A percentile compares a stretch with the other conserved stretches of the same genome.
Evolutionary conservation across 2,113 vertebrate genomes (phyloP).

Genomic region (Sinocyclocheilus anshuiensis): DNA sequence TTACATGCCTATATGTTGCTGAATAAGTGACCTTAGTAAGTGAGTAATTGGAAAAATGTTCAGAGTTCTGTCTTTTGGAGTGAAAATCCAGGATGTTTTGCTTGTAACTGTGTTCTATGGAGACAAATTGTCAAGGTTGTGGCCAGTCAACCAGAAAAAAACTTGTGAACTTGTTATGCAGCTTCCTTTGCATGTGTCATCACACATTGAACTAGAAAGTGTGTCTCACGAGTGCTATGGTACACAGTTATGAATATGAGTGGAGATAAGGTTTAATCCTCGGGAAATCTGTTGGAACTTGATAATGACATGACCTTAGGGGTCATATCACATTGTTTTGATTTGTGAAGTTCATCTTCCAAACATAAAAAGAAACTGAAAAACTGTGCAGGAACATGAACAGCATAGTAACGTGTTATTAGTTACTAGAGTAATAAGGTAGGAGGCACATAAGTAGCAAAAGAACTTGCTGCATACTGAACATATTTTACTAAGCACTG

Average conservation of each 20-base stretch:
- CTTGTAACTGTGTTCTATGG: background rate
- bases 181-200: background rate
- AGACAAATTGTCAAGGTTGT: background rate
- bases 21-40: background rate
- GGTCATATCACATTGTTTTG: background rate
- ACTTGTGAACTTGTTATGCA: background rate
- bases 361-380: background rate
- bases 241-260: background rate
- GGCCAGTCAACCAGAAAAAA: background rate
- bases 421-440: background rate
- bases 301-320: conserved; percentile 7
- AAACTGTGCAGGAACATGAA: background rate
- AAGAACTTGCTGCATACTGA: background rate
- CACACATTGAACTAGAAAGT: conserved; percentile 3
- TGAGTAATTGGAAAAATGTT: background rate
- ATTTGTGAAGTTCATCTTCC: background rate
- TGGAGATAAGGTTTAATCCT: background rate
- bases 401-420: background rate
- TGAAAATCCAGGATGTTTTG: background rate
- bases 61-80: background rate
- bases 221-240: background rate
- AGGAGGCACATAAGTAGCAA: background rate
- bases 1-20: background rate
- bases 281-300: conserved; percentile 26
- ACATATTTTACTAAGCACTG: conserved; percentile 30